Evolutionary conservation across 2,797 vertebrate genomes (phyloP).

Genomic region (Phaenicophaeus curvirostris): DNA sequence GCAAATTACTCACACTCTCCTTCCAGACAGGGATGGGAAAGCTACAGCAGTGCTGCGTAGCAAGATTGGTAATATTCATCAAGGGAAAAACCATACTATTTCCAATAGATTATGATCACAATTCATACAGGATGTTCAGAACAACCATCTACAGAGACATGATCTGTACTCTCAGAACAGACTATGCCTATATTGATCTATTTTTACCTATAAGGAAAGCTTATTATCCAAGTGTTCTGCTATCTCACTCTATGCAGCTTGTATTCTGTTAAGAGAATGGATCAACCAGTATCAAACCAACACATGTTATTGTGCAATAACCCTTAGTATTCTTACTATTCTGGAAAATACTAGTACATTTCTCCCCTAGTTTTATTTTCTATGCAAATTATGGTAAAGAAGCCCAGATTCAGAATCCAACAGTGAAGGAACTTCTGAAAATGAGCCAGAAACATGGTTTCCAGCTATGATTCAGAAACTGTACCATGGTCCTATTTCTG

Average conservation of each 20-base stretch:
- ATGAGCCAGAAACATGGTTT: background rate
- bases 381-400: background rate
- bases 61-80: background rate
- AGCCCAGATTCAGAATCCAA: background rate
- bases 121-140: background rate
- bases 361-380: background rate
- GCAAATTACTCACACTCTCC: background rate
- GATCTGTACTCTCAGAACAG: background rate
- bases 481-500: slow-evolving; percentile 32
- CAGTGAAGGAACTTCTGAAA: slow-evolving; percentile 13
- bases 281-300: background rate
- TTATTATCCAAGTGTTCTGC: background rate
- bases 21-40: background rate
- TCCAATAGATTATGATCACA: background rate
- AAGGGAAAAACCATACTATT: background rate
- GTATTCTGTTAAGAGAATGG: background rate
- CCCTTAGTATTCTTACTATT: background rate
- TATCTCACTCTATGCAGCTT: background rate
- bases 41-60: background rate
- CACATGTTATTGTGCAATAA: background rate
- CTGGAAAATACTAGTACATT: background rate
- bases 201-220: background rate
- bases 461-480: slow-evolving; percentile 45
- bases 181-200: background rate
- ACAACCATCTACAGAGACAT: background rate